Percentiles rank a stretch among this genome's conserved stretches.
These are phyloP conservation scores for Gobionotothen gibberifrons DNA, from an alignment of 2,797 vertebrate species.

Conservation along the genomic window DNA sequence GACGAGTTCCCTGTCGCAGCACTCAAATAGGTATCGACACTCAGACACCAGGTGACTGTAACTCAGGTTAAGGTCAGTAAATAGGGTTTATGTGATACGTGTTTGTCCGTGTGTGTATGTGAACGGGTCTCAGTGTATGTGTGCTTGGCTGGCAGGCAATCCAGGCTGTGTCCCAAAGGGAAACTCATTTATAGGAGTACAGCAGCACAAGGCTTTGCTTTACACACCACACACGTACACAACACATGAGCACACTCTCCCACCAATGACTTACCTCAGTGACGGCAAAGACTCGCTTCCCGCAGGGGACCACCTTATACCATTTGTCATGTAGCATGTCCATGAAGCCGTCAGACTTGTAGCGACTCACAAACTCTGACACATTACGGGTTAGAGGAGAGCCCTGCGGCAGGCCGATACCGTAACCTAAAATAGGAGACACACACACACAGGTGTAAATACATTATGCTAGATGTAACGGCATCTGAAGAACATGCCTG, in stretches of 20 bases:
- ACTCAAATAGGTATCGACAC: constrained; percentile 51
- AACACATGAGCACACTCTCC: constrained; percentile 35
- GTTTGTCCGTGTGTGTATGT: constrained; percentile 30
- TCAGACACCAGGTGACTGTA: constrained; percentile 55
- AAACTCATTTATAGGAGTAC: constrained; percentile 67
- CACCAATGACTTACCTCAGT: constrained; percentile 87
- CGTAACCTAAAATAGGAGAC: constrained; percentile 84
- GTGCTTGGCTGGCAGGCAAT: constrained; percentile 58
- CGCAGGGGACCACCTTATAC: constrained; percentile 96
- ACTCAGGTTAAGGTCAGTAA: constrained; percentile 50
- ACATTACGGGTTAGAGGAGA: constrained; percentile 93
- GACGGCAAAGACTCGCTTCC: constrained; percentile 93
- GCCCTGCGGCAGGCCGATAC: constrained; percentile 92
- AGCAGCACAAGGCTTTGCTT: constrained; percentile 51
- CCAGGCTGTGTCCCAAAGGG: constrained; percentile 58
- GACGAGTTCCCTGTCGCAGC: constrained; percentile 24
- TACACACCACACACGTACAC: constrained; percentile 63
- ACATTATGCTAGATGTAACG: constrained; percentile 4
- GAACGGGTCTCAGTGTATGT: constrained; percentile 8
- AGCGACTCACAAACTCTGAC: constrained; percentile 93
- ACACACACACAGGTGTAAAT: constrained; percentile 31
- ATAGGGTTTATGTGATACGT: constrained; percentile 44
- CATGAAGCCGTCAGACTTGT: constrained; percentile 97
- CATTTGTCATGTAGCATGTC: constrained; percentile 97
- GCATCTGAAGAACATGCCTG: constrained; percentile 8